Evolutionary conservation across 92 coral and sea anemone species (phyloP).

Genomic region (Epizoanthus illoricatus): DNA sequence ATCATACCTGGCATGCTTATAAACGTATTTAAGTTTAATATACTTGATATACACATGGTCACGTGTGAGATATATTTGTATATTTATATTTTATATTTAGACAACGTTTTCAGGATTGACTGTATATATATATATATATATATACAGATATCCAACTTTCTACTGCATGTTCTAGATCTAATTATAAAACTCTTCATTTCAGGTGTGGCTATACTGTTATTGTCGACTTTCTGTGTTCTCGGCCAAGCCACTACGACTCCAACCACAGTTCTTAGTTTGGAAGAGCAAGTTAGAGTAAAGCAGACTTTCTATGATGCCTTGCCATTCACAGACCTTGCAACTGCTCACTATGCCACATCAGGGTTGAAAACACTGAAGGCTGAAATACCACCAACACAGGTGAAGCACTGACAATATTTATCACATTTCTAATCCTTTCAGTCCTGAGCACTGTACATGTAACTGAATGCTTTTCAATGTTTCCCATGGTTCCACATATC

Average conservation of each 20-base stretch:
- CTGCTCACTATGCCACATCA: constrained; percentile 70
- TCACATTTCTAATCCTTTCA: background rate
- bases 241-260: constrained; percentile 55
- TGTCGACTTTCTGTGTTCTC: constrained; percentile 59
- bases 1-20: no score
- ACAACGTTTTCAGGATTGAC: no score
- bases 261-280: constrained; percentile 69
- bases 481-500: no score
- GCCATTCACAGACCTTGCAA: constrained; percentile 81
- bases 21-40: no score
- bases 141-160: no score
- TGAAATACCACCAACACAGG: constrained; percentile 84
- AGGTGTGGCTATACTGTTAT: constrained; percentile 81
- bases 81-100: no score
- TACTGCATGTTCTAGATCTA: background rate
- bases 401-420: constrained; percentile 1
- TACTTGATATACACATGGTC: no score
- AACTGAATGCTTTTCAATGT: no score
- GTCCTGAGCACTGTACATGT: background rate
- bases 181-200: background rate
- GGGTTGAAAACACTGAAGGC: constrained; percentile 83
- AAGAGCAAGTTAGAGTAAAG: constrained; percentile 79
- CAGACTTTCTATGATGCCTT: constrained; percentile 71
- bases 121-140: no score
- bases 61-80: no score